A percentile compares a stretch with the other conserved stretches of the same genome.
These are phyloP conservation scores for Peromyscus californicus DNA, from an alignment of 2,113 vertebrate genomes.

Conservation along the genomic window DNA sequence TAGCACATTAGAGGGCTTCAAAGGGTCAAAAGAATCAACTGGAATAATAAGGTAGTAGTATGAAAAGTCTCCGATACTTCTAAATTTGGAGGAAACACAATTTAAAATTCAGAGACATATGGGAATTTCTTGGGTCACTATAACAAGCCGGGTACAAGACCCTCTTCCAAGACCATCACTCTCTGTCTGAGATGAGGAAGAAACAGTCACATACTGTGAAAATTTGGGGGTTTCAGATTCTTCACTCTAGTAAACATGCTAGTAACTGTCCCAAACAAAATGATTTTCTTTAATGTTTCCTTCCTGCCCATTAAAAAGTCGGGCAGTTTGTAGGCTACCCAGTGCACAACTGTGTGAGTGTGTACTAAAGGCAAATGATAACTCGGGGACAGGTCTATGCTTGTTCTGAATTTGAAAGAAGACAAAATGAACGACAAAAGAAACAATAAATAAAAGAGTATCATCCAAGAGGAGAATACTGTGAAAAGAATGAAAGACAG, in stretches of 20 bases:
- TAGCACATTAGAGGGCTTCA: conserved; percentile 14
- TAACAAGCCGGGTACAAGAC: conserved; percentile 1
- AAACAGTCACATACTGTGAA: conserved; percentile 3
- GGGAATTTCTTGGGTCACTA: neutral
- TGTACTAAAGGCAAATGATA: neutral
- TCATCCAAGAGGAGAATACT: conserved; percentile 38
- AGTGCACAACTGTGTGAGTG: neutral
- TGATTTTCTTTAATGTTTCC: conserved; percentile 29
- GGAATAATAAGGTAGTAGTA: conserved; percentile 10
- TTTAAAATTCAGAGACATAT: conserved; percentile 57
- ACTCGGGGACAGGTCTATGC: conserved; percentile 26
- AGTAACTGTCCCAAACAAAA: conserved; percentile 55
- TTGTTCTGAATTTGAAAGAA: conserved; percentile 39
- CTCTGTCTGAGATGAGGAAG: conserved; percentile 13
- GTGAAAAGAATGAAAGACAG: conserved; percentile 12
- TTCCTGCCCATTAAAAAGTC: conserved; percentile 37
- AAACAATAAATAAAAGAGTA: conserved; percentile 69
- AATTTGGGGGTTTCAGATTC: conserved; percentile 22
- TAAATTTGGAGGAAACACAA: conserved; percentile 59
- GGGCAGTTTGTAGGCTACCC: conserved; percentile 44
- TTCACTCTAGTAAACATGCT: conserved; percentile 24
- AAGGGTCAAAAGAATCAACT: conserved; percentile 45
- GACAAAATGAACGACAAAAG: conserved; percentile 62
- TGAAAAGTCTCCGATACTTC: conserved; percentile 40
- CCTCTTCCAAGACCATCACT: neutral